A percentile compares a stretch with the other conserved stretches of the same genome.
phyloP scores from a whole-genome alignment of 2,113 vertebrate species.

The Mustelus asterias region DNA sequence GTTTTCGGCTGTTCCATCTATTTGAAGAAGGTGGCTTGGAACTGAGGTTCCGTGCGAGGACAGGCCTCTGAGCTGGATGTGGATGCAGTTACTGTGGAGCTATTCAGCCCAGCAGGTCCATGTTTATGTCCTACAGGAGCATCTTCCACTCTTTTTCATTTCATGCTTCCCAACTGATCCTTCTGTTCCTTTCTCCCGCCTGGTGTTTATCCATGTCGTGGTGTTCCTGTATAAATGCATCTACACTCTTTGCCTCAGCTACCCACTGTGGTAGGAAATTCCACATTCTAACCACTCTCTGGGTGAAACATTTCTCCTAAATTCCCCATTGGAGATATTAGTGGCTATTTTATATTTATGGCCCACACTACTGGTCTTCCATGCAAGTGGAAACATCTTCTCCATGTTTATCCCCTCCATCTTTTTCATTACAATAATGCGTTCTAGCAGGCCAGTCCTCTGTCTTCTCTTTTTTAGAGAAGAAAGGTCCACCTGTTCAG shows the following conservation, averaged over 20 bases:
- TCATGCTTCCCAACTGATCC: background rate
- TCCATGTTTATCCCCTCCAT: no score
- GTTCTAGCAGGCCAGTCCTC: background rate
- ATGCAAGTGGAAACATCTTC: background rate
- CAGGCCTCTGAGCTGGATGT: background rate
- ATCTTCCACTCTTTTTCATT: background rate
- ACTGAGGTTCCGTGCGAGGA: no score
- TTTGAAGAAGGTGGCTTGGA: background rate
- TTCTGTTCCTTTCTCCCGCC: background rate
- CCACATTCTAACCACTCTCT: background rate
- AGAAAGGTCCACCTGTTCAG: background rate
- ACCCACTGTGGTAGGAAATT: background rate
- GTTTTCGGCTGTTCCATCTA: background rate
- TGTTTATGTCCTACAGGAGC: background rate
- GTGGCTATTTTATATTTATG: background rate
- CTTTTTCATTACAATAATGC: background rate
- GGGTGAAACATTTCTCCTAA: background rate
- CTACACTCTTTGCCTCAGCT: background rate
- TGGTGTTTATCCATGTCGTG: background rate
- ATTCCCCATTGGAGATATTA: background rate
- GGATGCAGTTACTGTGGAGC: no score
- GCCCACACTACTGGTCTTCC: background rate
- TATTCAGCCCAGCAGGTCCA: background rate
- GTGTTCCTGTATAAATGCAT: background rate
- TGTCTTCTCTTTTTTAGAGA: background rate